These are phyloP conservation scores for Triplophysa dalaica DNA, from an alignment of 2,113 vertebrate species.

Conservation along the genomic window DNA sequence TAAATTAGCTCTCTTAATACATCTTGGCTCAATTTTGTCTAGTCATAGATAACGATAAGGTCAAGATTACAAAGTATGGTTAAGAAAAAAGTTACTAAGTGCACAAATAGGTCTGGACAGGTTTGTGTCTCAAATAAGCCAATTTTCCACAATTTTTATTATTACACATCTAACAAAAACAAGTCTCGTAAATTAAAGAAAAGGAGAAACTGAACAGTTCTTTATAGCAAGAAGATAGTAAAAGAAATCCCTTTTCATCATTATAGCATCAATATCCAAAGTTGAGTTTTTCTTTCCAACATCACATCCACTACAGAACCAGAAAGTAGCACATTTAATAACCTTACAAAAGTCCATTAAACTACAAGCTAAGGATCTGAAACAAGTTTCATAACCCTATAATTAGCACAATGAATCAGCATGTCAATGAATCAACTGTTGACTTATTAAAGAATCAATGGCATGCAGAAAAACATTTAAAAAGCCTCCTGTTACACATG, in stretches of 20 bases:
- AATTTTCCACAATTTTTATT: background rate
- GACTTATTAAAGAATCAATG: background rate
- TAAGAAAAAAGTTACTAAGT: background rate
- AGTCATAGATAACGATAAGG: slow-evolving; percentile 13
- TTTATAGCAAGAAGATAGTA: background rate
- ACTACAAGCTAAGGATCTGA: background rate
- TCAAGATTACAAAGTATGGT: background rate
- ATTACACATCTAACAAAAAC: slow-evolving; percentile 3
- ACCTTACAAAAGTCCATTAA: background rate
- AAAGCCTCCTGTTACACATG: slow-evolving; percentile 34
- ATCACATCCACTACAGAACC: background rate
- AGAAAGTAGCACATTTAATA: slow-evolving; percentile 1
- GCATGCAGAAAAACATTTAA: slow-evolving; percentile 2
- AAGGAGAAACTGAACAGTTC: background rate
- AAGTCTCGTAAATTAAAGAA: background rate
- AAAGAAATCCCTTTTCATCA: background rate
- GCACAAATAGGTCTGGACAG: background rate
- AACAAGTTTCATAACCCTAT: background rate
- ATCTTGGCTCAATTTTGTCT: background rate
- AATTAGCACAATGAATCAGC: background rate
- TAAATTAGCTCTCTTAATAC: background rate
- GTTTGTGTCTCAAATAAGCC: background rate
- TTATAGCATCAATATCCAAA: background rate
- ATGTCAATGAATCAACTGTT: background rate
- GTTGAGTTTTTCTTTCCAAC: background rate